Conservation (phyloP, 2,113 vertebrate genomes). For the Paralichthys olivaceus region DNA sequence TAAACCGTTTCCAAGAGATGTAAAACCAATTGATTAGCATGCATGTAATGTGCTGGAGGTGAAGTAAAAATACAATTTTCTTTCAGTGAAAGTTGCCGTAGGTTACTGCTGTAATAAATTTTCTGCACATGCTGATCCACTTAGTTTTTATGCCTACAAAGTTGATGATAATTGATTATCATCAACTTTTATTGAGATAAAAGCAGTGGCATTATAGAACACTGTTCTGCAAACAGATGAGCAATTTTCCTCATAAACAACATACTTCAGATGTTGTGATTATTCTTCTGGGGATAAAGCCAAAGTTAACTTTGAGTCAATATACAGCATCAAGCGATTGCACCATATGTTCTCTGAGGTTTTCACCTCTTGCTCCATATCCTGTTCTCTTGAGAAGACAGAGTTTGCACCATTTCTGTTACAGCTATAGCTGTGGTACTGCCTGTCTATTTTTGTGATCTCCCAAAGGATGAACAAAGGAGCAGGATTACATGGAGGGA, state of each 20-base stretch:
- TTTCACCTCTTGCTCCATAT: conserved; percentile 40
- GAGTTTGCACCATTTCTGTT: conserved; percentile 56
- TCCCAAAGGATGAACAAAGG: conserved; percentile 65
- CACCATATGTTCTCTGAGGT: conserved; percentile 53
- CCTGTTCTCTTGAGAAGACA: conserved; percentile 46
- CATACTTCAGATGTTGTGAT: conserved; percentile 38
- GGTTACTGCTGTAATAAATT: not conserved
- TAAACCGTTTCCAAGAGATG: conserved; percentile 9
- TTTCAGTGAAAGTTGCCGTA: not conserved
- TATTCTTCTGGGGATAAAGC: conserved; percentile 39
- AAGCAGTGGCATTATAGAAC: not conserved
- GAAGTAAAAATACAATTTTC: conserved; percentile 2
- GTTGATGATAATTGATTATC: not conserved
- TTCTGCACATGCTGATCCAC: not conserved
- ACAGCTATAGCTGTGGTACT: conserved; percentile 38
- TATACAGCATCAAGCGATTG: conserved; percentile 19
- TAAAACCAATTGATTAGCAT: conserved; percentile 27
- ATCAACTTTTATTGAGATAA: conserved; percentile 17
- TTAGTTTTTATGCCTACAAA: conserved; percentile 9
- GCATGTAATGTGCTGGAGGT: conserved; percentile 17
- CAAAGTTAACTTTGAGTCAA: conserved; percentile 52
- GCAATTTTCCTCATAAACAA: conserved; percentile 18
- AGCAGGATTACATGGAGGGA: conserved; percentile 49
- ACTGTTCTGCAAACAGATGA: conserved; percentile 9
- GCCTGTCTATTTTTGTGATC: conserved; percentile 67